Evolutionary conservation across 2,888 invertebrate species (phyloP), one percentile per base, ranked within the genome.

Genomic region (Scaptodrosophila latifasciaeformis): DNA sequence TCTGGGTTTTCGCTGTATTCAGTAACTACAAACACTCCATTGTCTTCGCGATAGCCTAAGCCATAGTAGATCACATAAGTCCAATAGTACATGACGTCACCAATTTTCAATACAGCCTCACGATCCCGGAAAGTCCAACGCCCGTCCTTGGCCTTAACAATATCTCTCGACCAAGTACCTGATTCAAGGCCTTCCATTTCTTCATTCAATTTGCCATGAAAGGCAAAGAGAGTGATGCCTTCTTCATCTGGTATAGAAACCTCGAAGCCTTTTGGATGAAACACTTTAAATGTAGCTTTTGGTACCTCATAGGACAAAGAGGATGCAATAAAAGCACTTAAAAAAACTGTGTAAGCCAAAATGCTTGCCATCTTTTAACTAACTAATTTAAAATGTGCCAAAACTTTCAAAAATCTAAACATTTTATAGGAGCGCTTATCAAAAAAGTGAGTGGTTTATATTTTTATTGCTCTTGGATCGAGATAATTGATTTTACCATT

Each of bases 71-170:
- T 89, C 0, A 92, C 92, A 70, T 91, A 92, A 0, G 92, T 89
- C 93, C 93, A 93, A 82, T 91, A 93, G 82, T 93, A 91, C 15
- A 94, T 86, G 4, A 88, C 88, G 77, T 94, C 93, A 0, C 92
- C 92, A 1, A 77, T 19, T 69, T 91, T 90, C 19, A 94, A 82
- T 62, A 85, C 81, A 0, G 89, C 89, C 10, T 84, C 87, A 1
- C 86, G 87, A 77, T 93, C 92, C 40, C 88, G 87, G 80, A 91
- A 93, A 2, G 88, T 89, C 92, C 92, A 93, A 48, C 89, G 87
- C 0, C 91, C 92, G 54, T 90, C 87, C 65, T 89, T 90, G 0
- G 88, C 83, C 61, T 88, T 90, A 0, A 88, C 79, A 61, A 93
- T 90, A 65, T 93, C 93, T 29, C 89, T 86, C 0, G 92, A 87